Percentiles rank a stretch among this genome's conserved stretches.
Conservation (phyloP, 2,797 vertebrate genomes). For the Rhodeus uyekii region DNA sequence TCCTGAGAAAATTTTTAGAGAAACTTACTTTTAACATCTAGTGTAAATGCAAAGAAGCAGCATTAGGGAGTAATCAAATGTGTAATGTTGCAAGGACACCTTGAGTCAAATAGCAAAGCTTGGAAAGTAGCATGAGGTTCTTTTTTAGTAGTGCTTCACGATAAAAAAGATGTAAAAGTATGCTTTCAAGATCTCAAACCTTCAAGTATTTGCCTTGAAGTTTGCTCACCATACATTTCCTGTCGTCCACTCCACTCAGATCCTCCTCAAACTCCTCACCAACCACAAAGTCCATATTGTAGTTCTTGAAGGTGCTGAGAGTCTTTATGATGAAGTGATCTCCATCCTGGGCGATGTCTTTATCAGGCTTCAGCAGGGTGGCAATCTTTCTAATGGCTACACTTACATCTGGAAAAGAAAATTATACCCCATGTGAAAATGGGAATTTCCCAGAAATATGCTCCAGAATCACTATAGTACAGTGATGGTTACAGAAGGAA, state of each 20-base stretch:
- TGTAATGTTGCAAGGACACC: background rate
- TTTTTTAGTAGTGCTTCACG: background rate
- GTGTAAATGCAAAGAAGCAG: background rate
- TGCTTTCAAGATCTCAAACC: background rate
- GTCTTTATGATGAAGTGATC: conserved; percentile 94
- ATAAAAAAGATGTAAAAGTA: background rate
- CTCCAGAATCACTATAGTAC: background rate
- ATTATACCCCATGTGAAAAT: background rate
- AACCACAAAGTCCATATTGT: conserved; percentile 94
- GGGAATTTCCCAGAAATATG: background rate
- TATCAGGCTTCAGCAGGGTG: conserved; percentile 89
- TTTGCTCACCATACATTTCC: conserved; percentile 28
- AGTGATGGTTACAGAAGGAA: background rate
- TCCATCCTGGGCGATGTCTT: conserved; percentile 90
- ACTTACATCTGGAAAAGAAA: conserved; percentile 82
- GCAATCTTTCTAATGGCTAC: conserved; percentile 94
- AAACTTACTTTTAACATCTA: background rate
- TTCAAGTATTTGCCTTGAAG: background rate
- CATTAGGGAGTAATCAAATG: background rate
- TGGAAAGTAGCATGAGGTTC: background rate
- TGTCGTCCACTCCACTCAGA: conserved; percentile 89
- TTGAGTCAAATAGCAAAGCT: background rate
- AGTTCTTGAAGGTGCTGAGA: conserved; percentile 94
- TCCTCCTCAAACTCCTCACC: conserved; percentile 95
- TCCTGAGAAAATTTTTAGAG: background rate